Base-by-base conservation (phyloP, 1,140 invertebrate species). In the Augochlora pura region DNA sequence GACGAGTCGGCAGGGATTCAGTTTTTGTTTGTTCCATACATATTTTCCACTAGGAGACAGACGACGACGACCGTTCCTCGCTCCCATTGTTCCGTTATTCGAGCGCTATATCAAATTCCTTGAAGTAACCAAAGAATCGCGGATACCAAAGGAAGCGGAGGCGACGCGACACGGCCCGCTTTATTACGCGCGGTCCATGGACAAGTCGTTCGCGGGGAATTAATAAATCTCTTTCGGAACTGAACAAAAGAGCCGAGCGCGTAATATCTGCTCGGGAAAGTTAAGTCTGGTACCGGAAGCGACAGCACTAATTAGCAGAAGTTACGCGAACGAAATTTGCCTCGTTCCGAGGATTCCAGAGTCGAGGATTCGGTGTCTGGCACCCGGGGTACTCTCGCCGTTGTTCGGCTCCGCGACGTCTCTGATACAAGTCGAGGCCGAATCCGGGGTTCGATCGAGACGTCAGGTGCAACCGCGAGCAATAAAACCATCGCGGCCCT, bases 381-480 rank as follows among this genome's bases (percentile, higher is more conserved):
- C 3, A 21, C 23, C 5, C n/a, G 12, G n/a, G 9, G 14, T 6
- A 42, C 65, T 57, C 10, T n/a, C 42, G 52, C 6, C 52, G 18
- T 54, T 38, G n/a, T 25, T 52, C 46, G 46, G 7, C 67, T 60
- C 66, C 52, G 46, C 39, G 42, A 74, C 49, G 38, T 66, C 18
- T 52, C 27, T 69, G 81, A 74, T 73, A 77, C 78, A 69, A 81
- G 69, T 85, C 73, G 73, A 78, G 59, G 32, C 32, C 32, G 32
- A 32, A 32, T 32, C 32, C n/a, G n/a, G 32, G 1, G 32, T 32
- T 54, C 59, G 65, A 71, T 74, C 85, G 77, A 78, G 73, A 85
- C 84, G 84, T 84, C 79, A 78, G 70, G 46, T 63, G 79, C 79
- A 85, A 85, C 70, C 69, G 63, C 32, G 69, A 67, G 60, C n/a